Percentiles rank a stretch among this genome's conserved stretches.
These are phyloP conservation scores for Ailuropoda melanoleuca DNA, from an alignment of 2,113 vertebrate species.

Conservation along the genomic window DNA sequence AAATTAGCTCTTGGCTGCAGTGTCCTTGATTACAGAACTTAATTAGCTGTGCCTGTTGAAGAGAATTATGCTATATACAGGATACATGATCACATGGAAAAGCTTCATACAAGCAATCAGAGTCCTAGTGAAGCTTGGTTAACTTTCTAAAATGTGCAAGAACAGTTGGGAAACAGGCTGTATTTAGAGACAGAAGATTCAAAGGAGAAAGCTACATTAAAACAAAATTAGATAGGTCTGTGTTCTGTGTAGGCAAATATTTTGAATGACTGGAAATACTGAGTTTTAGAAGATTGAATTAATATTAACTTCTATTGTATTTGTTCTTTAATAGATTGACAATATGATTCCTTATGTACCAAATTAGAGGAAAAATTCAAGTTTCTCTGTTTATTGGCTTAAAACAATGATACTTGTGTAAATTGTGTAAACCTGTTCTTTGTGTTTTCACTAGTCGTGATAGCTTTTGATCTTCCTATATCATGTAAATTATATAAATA, in stretches of 20 bases:
- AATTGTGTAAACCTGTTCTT: background rate
- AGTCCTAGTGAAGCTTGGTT: background rate
- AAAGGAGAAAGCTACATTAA: background rate
- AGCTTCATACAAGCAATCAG: conserved; percentile 11
- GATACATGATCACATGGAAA: background rate
- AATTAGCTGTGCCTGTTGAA: conserved; percentile 29
- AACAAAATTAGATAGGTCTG: background rate
- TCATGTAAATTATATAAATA: background rate
- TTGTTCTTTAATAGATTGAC: background rate
- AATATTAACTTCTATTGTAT: background rate
- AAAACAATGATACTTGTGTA: background rate
- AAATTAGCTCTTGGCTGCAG: conserved; percentile 72
- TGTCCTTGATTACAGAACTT: conserved; percentile 50
- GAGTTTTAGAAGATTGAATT: background rate
- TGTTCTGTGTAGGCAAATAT: background rate
- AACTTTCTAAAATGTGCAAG: background rate
- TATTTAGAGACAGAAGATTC: background rate
- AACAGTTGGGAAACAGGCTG: background rate
- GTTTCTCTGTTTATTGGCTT: background rate
- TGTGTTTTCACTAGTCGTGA: background rate
- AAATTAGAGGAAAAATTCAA: background rate
- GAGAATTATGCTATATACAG: conserved; percentile 34
- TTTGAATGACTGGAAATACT: background rate
- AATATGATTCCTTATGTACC: background rate
- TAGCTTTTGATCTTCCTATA: background rate